Evolutionary conservation across 2,888 invertebrate species (phyloP).

Genomic region (Nysson spinosus): DNA sequence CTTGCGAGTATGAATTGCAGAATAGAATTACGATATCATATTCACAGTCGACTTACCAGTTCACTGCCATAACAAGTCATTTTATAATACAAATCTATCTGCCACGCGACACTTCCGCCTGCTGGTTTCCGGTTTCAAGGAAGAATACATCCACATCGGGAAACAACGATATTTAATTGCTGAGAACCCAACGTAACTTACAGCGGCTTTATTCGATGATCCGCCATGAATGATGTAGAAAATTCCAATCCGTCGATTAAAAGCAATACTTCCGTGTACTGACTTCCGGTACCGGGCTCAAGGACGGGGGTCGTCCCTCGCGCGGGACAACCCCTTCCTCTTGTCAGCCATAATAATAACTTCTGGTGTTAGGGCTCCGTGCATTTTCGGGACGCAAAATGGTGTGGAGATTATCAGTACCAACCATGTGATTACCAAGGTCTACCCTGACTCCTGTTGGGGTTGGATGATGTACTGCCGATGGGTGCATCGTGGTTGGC

Average conservation of each 20-base stretch:
- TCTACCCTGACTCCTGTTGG: constrained; percentile 70
- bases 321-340: constrained; percentile 79
- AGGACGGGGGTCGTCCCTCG: constrained; percentile 70
- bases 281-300: constrained; percentile 75
- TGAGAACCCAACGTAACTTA: constrained; percentile 26
- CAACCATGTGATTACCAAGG: constrained; percentile 76
- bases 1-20: too few relatives aligned
- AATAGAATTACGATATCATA: too few relatives aligned
- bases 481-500: constrained; percentile 62
- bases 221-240: not conserved
- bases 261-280: constrained; percentile 76
- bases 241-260: constrained; percentile 54
- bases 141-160: constrained; percentile 9
- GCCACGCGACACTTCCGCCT: constrained; percentile 5
- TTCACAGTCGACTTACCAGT: too few relatives aligned
- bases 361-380: constrained; percentile 69
- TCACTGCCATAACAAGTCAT: too few relatives aligned
- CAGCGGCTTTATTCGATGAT: constrained; percentile 43
- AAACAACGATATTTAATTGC: constrained; percentile 30
- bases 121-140: constrained; percentile 33
- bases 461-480: constrained; percentile 47
- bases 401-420: constrained; percentile 74
- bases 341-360: constrained; percentile 87
- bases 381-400: constrained; percentile 74
- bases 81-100: too few relatives aligned